Evolutionary conservation across 2,888 invertebrate species (phyloP), one percentile per base, ranked within the genome.

Genomic region (Sinelater perroti): DNA sequence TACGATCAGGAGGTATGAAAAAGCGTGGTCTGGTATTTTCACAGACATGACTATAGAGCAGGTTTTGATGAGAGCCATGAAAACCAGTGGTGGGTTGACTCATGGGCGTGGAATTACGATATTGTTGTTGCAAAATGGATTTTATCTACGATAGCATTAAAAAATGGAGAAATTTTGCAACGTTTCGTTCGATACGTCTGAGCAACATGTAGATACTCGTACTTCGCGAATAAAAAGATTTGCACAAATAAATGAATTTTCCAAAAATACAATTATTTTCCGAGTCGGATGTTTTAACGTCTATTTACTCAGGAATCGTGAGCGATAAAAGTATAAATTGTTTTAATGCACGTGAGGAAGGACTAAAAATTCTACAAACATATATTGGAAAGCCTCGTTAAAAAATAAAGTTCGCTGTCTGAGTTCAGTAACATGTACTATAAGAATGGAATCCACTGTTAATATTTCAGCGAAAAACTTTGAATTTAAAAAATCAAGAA

Each of bases 41-140:
- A 51, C 67, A 2, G 71, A 73, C 60, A 67, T 68, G 67, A 70
- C 64, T 5, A 74, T 74, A 38, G 74, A 76, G 49, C 72, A 74
- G 54, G 52, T 51, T 0, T 38, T 74, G 2, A 75, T 73, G 69
- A 45, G 65, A 38, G 44, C 53, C n/a, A 69, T 72, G 63, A 69
- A 74, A 57, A 57, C 54, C n/a, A 17, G 5, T 30, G 67, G 68
- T n/a, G 71, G 71, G 17, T 46, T 72, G n/a, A 69, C 66, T 18
- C 65, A 47, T 45, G 67, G 67, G 38, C 56, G 69, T 20, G 66
- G 66, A 31, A 51, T 64, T 21, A 63, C 3, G 58, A 65, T 13
- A 67, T 65, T 49, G 65, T 67, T 7, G 30, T 67, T 7, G 47
- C 61, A 6, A 61, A 44, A 31, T 69, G 65, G 65, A 62, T 62